These are phyloP conservation scores for Ellobium chinense DNA, from an alignment of 2,888 invertebrate species.

Conservation along the genomic window DNA sequence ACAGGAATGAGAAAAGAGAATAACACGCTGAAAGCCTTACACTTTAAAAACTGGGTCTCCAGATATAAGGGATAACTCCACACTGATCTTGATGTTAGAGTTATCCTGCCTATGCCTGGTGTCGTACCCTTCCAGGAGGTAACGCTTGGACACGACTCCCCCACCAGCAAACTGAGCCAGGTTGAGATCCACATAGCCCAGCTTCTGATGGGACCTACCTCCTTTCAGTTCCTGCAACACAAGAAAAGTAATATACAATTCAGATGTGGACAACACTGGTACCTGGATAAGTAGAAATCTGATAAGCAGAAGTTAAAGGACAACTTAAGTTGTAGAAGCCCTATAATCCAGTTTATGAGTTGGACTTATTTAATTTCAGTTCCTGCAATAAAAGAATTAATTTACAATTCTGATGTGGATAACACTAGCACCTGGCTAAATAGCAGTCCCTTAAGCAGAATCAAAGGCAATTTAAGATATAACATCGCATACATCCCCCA, in stretches of 20 bases:
- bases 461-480: too few species aligned
- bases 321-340: too few species aligned
- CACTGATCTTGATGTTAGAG: constrained; percentile 92
- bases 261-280: too few species aligned
- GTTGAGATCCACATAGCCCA: constrained; percentile 98
- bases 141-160: constrained; percentile 90
- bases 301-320: too few species aligned
- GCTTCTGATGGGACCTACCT: constrained; percentile 93
- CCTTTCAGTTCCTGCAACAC: constrained; percentile 84
- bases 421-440: too few species aligned
- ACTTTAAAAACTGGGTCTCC: constrained; percentile 99
- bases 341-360: too few species aligned
- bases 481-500: too few species aligned
- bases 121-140: constrained; percentile 97
- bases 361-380: too few species aligned
- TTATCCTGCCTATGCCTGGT: constrained; percentile 95
- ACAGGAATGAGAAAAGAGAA: background rate
- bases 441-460: too few species aligned
- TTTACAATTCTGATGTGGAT: too few species aligned
- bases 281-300: too few species aligned
- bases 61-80: constrained; percentile 93
- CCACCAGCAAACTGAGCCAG: constrained; percentile 97
- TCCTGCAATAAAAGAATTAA: too few species aligned
- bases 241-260: constrained; percentile 10
- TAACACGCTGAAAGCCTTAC: constrained; percentile 82